phyloP scores from a whole-genome alignment of 2,113 vertebrate genomes.

The Oncorhynchus keta region DNA sequence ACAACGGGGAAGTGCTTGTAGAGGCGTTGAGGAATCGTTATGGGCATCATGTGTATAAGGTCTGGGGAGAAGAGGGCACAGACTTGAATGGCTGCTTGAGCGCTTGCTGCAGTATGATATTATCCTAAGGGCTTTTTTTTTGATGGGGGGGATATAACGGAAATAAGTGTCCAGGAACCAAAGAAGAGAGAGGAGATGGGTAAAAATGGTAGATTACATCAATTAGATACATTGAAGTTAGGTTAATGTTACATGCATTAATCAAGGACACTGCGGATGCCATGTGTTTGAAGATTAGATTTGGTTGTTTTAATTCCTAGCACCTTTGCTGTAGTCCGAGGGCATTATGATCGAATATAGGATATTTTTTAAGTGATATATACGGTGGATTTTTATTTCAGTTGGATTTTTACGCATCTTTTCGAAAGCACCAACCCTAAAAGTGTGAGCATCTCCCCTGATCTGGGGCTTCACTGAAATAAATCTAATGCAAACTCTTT shows the following conservation, averaged over 20 bases:
- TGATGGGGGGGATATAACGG: not conserved
- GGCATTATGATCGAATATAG: not conserved
- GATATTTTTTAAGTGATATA: not conserved
- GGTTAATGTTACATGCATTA: not conserved
- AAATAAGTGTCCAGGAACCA: not conserved
- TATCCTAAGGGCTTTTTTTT: conserved; percentile 24
- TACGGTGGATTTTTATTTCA: no score
- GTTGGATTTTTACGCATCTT: not conserved
- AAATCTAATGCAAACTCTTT: conserved; percentile 59
- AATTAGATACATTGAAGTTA: not conserved
- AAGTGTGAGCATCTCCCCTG: no score
- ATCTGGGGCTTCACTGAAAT: conserved; percentile 30
- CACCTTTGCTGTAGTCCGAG: not conserved
- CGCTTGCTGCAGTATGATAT: conserved; percentile 53
- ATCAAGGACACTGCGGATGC: not conserved
- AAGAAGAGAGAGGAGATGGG: not conserved
- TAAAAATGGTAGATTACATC: not conserved
- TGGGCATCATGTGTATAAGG: conserved; percentile 45
- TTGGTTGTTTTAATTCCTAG: not conserved
- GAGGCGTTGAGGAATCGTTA: conserved; percentile 39
- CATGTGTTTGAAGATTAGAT: not conserved
- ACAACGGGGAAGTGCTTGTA: conserved; percentile 28
- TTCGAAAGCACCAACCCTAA: no score
- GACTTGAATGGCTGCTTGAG: conserved; percentile 48
- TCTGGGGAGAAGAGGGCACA: conserved; percentile 27